These are phyloP conservation scores for Petrocephalus microphthalmus DNA, from an alignment of 2,113 vertebrate genomes.

Conservation along the genomic window DNA sequence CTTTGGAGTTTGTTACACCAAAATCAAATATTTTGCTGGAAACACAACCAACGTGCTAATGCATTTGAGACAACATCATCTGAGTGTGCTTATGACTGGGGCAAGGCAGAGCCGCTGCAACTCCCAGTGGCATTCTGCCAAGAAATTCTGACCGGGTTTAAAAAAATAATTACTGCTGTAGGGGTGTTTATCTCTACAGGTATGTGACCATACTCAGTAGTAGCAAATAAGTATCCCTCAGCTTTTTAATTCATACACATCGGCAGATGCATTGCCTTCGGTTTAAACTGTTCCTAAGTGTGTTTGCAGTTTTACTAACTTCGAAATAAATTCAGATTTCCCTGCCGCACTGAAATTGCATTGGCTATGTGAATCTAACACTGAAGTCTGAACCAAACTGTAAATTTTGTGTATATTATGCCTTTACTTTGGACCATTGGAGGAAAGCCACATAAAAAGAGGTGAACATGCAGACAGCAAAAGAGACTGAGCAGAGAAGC, in stretches of 20 bases:
- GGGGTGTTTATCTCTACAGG: not conserved
- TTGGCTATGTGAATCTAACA: not conserved
- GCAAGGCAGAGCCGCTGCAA: not conserved
- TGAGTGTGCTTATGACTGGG: not conserved
- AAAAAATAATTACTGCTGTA: not conserved
- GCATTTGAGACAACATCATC: not conserved
- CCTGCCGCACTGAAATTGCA: not conserved
- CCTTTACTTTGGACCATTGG: not conserved
- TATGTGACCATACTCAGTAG: not conserved
- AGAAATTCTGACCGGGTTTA: not conserved
- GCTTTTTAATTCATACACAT: not conserved
- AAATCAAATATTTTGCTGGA: not conserved
- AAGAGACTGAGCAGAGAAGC: too few species aligned
- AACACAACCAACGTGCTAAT: not conserved
- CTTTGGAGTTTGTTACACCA: not conserved
- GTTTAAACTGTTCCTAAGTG: not conserved
- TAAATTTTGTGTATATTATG: not conserved
- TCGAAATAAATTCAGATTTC: not conserved
- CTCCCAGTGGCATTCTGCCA: not conserved
- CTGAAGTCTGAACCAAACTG: not conserved
- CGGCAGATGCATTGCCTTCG: not conserved
- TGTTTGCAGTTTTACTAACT: not conserved
- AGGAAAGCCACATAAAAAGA: not conserved
- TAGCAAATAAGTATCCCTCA: not conserved
- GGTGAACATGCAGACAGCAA: not conserved